Base-by-base conservation (phyloP, 2,888 invertebrate genomes). In the Polietes domitor region DNA sequence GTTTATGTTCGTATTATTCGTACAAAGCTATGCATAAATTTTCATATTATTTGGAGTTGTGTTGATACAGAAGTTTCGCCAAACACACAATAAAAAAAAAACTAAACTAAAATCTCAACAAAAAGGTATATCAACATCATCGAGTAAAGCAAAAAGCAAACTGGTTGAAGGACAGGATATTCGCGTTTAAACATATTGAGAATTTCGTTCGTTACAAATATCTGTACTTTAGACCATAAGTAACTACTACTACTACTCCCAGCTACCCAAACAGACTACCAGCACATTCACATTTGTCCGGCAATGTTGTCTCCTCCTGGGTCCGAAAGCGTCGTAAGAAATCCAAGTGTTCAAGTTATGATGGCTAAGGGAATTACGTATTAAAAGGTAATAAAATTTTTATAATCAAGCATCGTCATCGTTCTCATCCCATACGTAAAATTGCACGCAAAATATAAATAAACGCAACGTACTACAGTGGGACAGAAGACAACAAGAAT, bases 381-480 rank as follows among this genome's bases (percentile, higher is more conserved):
- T 84, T 84, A 84, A 84, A 84, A 84, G 76, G 84, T 81, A 84
- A 84, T 84, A 84, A 84, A 84, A 76, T 70, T 80, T 84, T 84
- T 79, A 73, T 81, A 81, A 84, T 76, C 73, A 72, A 55, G 41
- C 72, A 73, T 70, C 80, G 41, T 58, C 74, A 43, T 68, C 43
- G 6, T 37, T 37, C 43, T 43, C 41, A 68, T 21, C 7, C 37
- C 68, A 68, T 43, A 43, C 68, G 43, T 68, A 68, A 43, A 43
- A 68, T 68, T 68, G 68, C 68, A 43, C 68, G 43, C 43, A 68
- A 61, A 68, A 41, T 37, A 63, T 63, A 63, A 63, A 63, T 65
- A 65, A 68, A 68, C 24, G 24, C 24, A 43, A 12, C 17, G 24
- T 15, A 24, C 24, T 0, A 68, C 68, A 68, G 68, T 68, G 68